Base-by-base conservation (phyloP, 2,797 vertebrate species). In the Propithecus deckenii region DNA sequence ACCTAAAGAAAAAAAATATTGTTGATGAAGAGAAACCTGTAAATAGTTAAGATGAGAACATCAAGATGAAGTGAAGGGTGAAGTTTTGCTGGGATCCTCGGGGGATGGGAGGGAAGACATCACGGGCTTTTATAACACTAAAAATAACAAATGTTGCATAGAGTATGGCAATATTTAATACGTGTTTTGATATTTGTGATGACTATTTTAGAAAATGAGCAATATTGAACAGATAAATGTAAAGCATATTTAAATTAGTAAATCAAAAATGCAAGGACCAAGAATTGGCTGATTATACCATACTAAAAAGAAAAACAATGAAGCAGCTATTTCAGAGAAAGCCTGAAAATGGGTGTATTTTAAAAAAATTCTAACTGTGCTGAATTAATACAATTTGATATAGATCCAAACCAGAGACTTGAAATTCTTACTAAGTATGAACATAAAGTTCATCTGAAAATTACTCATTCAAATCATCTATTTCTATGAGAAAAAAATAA, bases 1-100 rank as follows among this genome's bases (percentile, higher is more conserved):
- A 35, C 38, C 79, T 93, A 67, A 83, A 96, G 22, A 46, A 74
- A 69, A 48, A 76, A 48, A 61, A 55, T 22, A 61, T 93, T 92
- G 59, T 87, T 97, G 28, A 63, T 52, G 14, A 87, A 91, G 61
- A 90, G 48, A 96, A 92, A 74, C 25, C 30, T 86, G 43, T 85
- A 92, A 79, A 86, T 69, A 78, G 41, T 67, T 87, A 46, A 57
- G 25, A 74, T 50, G 35, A 41, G 13, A 67, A 78, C 7, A 59
- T 85, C 18, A 63, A 48, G 10, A 48, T 32, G 28, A 57, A 25
- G 23, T 25, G 79, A 57, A 72, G 41, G 55, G 9, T 46, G 11
- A 94, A 72, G 9, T 28, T 35, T 32, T 76, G 41, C 25, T 41
- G 18, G 59, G 35, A 41, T 65, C 4, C 41, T 41, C 10, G n/a